Percentiles rank a stretch among this genome's conserved stretches.
These are phyloP conservation scores for Cordilura impudica DNA, from an alignment of 2,888 invertebrate genomes.

Conservation along the genomic window DNA sequence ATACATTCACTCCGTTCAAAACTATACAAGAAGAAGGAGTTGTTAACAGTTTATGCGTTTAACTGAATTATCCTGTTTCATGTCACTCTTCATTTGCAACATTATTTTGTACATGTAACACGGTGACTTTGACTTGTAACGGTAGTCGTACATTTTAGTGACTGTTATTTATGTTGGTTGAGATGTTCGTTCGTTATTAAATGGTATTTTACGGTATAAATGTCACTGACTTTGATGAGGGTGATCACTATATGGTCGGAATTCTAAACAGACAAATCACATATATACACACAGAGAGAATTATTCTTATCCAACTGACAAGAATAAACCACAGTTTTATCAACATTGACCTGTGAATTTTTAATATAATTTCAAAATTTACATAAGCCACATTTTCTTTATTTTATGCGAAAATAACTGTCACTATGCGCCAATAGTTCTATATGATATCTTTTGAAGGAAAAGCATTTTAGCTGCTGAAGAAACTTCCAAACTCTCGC, in stretches of 20 bases:
- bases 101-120: constrained; percentile 60
- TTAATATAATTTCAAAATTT: too few species aligned
- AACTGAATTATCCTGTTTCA: constrained; percentile 74
- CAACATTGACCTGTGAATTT: constrained; percentile 9
- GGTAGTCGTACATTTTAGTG: not conserved
- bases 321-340: not conserved
- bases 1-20: not conserved
- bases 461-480: too few species aligned
- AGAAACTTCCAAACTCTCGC: too few species aligned
- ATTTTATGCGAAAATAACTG: too few species aligned
- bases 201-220: not conserved
- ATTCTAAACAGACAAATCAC: not conserved
- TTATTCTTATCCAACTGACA: not conserved
- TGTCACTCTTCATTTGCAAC: constrained; percentile 74
- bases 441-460: too few species aligned
- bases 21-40: constrained; percentile 19
- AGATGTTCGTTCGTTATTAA: constrained; percentile 5
- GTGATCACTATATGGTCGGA: constrained; percentile 2
- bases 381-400: too few species aligned
- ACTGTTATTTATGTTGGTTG: not conserved
- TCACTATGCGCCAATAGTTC: too few species aligned
- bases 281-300: not conserved
- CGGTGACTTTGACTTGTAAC: constrained; percentile 50
- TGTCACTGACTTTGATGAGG: constrained; percentile 50
- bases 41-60: constrained; percentile 55